Base-by-base conservation (phyloP, 2,113 vertebrate genomes). In the Passer montanus region DNA sequence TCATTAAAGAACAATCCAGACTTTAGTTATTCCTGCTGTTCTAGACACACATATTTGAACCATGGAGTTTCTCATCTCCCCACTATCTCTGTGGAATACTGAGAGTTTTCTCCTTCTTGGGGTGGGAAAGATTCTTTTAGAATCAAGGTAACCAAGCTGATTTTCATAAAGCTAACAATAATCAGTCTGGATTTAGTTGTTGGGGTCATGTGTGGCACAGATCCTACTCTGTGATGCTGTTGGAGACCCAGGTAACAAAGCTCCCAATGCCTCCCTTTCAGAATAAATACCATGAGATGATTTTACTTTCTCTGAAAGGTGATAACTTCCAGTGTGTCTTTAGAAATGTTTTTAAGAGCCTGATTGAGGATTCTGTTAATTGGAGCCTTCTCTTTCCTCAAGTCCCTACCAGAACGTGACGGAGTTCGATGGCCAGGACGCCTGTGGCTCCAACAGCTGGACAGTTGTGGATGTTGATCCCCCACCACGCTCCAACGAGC, bases 391-490 rank as follows among this genome's bases (percentile, higher is more conserved):
- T 76, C 20, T 68, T 18, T 12, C 13, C 18, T 8, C 1, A 52
- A 99, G 99, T n/a, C 99, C 99, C 0, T 99, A 98, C 60, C 98
- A 97, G 90, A 99, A 99, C 0, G 99, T 99, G 96, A 99, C 99
- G 0, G 99, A 99, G 97, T 99, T 99, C 5, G 99, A 99, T 4
- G 99, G 99, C 14, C 99, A 99, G 94, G 99, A 99, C 0, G 99
- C 99, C 0, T 99, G 99, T 7, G 99, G 99, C 41, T 99, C 99
- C 7, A 99, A 99, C 96, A 99, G 99, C 95, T 99, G 99, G 99
- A 98, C 98, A 2, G 99, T 99, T 11, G 98, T 99, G 16, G 99
- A 99, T 55, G 98, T 99, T 8, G 99, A 99, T 12, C 98, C 99
- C 0, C 99, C 99, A 0, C 50, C 82, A 2, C 98, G 99, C 15